Conservation (phyloP, 2,797 vertebrate genomes). For the Danio albolineatus region DNA sequence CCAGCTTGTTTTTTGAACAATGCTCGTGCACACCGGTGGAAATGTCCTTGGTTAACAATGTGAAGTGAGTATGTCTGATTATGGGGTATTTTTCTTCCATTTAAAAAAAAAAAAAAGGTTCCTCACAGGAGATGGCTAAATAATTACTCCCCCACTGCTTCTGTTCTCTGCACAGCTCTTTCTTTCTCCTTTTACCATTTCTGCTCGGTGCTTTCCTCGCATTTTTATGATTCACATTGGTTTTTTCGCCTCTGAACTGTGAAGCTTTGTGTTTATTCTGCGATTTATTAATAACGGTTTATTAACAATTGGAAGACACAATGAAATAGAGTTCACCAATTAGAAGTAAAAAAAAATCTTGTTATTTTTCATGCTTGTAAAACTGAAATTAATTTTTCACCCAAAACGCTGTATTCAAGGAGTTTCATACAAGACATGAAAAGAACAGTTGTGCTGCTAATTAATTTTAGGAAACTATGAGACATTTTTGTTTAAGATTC, state of each 20-base stretch:
- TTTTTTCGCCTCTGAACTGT: neutral
- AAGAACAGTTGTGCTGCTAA: no score
- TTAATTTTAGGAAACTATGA: no score
- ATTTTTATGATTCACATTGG: conserved; percentile 2
- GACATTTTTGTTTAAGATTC: no score
- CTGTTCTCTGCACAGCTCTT: neutral
- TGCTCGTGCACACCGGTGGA: conserved; percentile 13
- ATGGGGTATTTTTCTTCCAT: conserved; percentile 48
- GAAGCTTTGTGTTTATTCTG: conserved; percentile 29
- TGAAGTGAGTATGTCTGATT: conserved; percentile 44
- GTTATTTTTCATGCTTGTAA: neutral
- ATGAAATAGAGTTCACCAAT: neutral
- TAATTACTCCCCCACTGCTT: conserved; percentile 61
- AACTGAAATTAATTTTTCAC: no score
- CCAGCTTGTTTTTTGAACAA: conserved; percentile 44
- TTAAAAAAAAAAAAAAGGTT: conserved; percentile 38
- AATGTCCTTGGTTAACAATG: conserved; percentile 48
- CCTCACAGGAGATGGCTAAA: conserved; percentile 47
- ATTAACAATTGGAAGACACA: neutral
- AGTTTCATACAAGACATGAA: no score
- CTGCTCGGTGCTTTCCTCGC: neutral
- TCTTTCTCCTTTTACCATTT: conserved; percentile 19
- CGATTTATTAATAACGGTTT: neutral
- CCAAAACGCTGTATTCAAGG: no score
- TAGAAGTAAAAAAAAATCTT: neutral